Evolutionary conservation across 2,888 invertebrate genomes (phyloP), one percentile per base, ranked within the genome.

Genomic region (Autographa gamma): DNA sequence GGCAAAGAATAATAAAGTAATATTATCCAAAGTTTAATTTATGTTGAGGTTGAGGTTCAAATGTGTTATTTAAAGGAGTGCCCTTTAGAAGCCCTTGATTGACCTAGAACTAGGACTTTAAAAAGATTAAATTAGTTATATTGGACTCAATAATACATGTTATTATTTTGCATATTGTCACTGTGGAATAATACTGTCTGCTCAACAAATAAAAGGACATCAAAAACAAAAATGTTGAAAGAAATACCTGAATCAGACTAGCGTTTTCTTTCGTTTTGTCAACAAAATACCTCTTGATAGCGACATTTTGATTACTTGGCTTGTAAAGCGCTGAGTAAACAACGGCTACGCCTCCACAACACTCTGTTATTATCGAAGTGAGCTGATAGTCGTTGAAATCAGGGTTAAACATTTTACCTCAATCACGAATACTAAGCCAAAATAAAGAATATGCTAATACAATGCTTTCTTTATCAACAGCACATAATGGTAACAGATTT

Each of bases 201-300:
- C 0, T 60, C n/a, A 6, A 38, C 4, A 2, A n/a, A 14, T 5
- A 43, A 43, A 8, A 5, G 32, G 3, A 60, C 16, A 54, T n/a
- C 41, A 34, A 43, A 63, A 19, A 52, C 7, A 60, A 52, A 66
- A 60, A n/a, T 16, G 19, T 14, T 38, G 3, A 25, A 63, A 38
- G 19, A 52, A 0, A 13, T 90, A 95, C 96, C 93, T 96, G 96
- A 84, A 97, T 96, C 79, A 97, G 90, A 86, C 91, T 94, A 13
- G 96, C 96, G 83, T 97, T 97, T 74, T 95, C 95, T 82, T 96
- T 97, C 19, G 96, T 96, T 86, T 96, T 97, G 85, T 98, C 98
- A 90, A 98, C 96, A 86, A 97, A 97, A 91, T 97, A 97, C 86
- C 97, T 97, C 88, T 98, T 98, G 43, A 98, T 93, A 5, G 97